Base-by-base conservation (phyloP, 2,797 vertebrate species). In the Lagorchestes hirsutus region DNA sequence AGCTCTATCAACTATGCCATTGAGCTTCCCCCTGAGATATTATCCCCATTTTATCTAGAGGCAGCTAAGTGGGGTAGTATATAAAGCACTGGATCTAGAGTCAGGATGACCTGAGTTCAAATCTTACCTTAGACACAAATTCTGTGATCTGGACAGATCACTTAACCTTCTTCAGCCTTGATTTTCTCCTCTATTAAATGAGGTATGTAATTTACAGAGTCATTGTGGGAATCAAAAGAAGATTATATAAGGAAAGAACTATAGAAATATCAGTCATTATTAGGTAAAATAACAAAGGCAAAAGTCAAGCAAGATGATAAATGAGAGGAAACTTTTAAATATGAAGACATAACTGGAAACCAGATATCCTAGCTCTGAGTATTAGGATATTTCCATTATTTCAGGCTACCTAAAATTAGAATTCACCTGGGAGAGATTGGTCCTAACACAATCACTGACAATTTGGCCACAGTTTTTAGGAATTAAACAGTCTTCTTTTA, bases 401-500 rank as follows among this genome's bases (percentile, higher is more conserved):
- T 22, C 18, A 40, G 40, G 18, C 14, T 46, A 24, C 90, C 5
- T 34, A 92, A 1, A 46, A 27, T 55, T 91, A 90, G 58, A 90
- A 67, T 29, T 13, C 54, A 93, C 50, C 24, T 46, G 14, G 40
- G n/a, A 91, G 16, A 94, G 56, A 92, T 29, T 82, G 56, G 29
- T 96, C 94, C 52, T 90, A 54, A 57, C 8, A 74, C 62, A 93
- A 28, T 93, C 92, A 91, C 50, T 91, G 40, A 91, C 62, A 95
- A 90, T 92, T 2, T 46, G 34, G 58, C 54, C n/a, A 46, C 0
- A 12, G 40, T 59, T 94, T 27, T 29, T 90, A 8, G 74, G 92
- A 96, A 93, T 93, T 93, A 93, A 46, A 58, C 28, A 93, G 29
- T 46, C 54, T 90, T 94, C 91, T 97, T 93, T 92, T 57, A 54